Conservation (phyloP, 1,140 invertebrate genomes). For the Drosophila carrolli region DNA sequence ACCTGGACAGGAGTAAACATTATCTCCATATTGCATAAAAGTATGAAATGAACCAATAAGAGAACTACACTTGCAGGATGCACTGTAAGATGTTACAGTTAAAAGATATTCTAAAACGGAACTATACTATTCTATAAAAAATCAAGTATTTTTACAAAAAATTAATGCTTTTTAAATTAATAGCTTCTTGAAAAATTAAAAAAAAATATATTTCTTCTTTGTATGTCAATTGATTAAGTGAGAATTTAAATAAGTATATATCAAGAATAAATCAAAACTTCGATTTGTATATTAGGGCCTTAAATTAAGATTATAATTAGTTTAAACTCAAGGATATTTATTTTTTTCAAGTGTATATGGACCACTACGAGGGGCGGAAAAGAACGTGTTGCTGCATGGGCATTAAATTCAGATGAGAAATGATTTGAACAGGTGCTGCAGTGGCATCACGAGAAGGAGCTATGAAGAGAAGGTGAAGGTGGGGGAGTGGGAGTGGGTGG, state of each 20-base stretch:
- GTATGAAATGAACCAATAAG: constrained; percentile 72
- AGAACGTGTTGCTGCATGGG: constrained; percentile 53
- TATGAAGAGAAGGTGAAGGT: background rate
- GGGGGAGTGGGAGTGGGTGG: constrained; percentile 3
- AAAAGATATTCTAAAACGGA: no score
- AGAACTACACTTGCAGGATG: constrained; percentile 36
- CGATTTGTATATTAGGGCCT: no score
- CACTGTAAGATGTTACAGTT: constrained; percentile 5
- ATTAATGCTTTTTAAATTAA: no score
- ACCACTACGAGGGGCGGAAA: constrained; percentile 2
- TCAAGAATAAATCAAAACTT: no score
- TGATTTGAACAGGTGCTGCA: constrained; percentile 60
- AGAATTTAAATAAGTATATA: no score
- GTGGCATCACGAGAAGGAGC: constrained; percentile 7
- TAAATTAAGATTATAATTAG: no score
- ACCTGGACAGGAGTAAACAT: constrained; percentile 53
- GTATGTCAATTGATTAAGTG: no score
- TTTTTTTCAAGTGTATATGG: background rate
- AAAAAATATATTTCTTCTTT: no score
- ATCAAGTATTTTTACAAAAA: no score
- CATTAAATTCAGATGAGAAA: constrained; percentile 51
- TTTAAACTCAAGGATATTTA: background rate
- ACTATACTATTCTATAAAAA: no score
- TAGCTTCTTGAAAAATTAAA: no score
- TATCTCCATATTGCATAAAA: constrained; percentile 73